phyloP scores from a whole-genome alignment of 1,140 invertebrate species.

The Stegodyphus dumicola region DNA sequence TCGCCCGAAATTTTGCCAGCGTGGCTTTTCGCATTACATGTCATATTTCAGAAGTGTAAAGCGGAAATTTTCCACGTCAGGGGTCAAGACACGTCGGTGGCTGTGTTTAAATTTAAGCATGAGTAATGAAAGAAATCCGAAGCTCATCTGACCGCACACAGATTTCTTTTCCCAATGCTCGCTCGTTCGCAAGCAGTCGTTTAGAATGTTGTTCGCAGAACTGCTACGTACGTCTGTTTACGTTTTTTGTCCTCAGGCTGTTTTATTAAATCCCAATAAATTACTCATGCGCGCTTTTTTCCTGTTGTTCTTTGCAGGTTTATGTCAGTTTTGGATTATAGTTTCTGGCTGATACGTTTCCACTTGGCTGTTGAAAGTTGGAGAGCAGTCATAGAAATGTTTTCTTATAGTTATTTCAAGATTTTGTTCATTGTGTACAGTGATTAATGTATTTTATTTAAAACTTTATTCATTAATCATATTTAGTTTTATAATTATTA shows the following conservation, averaged over 20 bases:
- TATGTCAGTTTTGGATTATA: too few relatives aligned
- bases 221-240: too few relatives aligned
- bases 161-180: neutral
- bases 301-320: neutral
- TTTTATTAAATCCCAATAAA: neutral
- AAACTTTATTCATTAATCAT: too few relatives aligned
- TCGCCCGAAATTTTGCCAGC: constrained; percentile 28
- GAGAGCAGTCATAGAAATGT: too few relatives aligned
- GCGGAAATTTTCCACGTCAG: constrained; percentile 42
- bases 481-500: too few relatives aligned
- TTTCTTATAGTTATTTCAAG: too few relatives aligned
- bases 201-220: neutral
- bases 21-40: constrained; percentile 32
- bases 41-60: constrained; percentile 42
- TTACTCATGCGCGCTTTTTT: neutral
- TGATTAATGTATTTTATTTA: too few relatives aligned
- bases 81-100: constrained; percentile 1
- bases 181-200: neutral
- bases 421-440: too few relatives aligned
- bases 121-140: constrained; percentile 34
- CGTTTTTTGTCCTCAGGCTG: too few relatives aligned
- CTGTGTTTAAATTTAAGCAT: constrained; percentile 24
- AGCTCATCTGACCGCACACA: neutral
- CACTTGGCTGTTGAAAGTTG: too few relatives aligned
- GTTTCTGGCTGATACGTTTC: too few relatives aligned